phyloP scores from a whole-genome alignment of 2,888 invertebrate genomes.

The Plagiodera versicolora region DNA sequence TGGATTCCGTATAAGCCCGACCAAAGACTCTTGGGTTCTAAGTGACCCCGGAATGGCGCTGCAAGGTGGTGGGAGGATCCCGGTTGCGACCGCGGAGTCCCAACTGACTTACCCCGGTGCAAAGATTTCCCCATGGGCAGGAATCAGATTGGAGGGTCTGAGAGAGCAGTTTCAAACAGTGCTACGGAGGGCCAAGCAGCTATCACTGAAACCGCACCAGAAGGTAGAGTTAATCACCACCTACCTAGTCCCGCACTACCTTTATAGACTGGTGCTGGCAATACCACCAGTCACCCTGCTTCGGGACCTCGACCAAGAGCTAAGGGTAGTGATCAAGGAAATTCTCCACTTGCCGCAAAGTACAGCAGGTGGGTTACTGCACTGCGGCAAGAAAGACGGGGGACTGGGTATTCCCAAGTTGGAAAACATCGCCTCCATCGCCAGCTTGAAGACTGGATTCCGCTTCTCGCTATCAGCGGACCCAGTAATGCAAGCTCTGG shows the following conservation, averaged over 20 bases:
- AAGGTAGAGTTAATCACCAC: slow-evolving; percentile 45
- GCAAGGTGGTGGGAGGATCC: too few species aligned
- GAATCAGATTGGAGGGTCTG: slow-evolving; percentile 8
- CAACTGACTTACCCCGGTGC: too few species aligned
- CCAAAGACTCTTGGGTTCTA: too few species aligned
- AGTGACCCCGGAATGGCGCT: too few species aligned
- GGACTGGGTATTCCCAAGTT: slow-evolving; percentile 17
- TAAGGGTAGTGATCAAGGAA: slow-evolving; percentile 35
- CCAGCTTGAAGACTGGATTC: too few species aligned
- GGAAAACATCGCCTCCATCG: too few species aligned
- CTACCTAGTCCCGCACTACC: slow-evolving; percentile 49
- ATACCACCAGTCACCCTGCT: slow-evolving; percentile 29
- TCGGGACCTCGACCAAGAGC: slow-evolving; percentile 37
- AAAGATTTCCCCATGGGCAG: too few species aligned
- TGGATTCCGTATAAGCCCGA: too few species aligned
- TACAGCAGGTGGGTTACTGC: slow-evolving; percentile 36
- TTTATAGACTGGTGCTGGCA: slow-evolving; percentile 46
- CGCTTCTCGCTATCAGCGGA: neutral
- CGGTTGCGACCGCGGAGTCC: too few species aligned
- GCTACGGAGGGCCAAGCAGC: slow-evolving; percentile 39
- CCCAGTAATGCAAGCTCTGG: too few species aligned
- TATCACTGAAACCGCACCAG: slow-evolving; percentile 49
- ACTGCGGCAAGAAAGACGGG: slow-evolving; percentile 40
- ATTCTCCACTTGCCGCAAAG: slow-evolving; percentile 41
- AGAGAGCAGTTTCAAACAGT: slow-evolving; percentile 13